phyloP scores from a whole-genome alignment of 2,888 invertebrate genomes.

The Chouioia cunea region DNA sequence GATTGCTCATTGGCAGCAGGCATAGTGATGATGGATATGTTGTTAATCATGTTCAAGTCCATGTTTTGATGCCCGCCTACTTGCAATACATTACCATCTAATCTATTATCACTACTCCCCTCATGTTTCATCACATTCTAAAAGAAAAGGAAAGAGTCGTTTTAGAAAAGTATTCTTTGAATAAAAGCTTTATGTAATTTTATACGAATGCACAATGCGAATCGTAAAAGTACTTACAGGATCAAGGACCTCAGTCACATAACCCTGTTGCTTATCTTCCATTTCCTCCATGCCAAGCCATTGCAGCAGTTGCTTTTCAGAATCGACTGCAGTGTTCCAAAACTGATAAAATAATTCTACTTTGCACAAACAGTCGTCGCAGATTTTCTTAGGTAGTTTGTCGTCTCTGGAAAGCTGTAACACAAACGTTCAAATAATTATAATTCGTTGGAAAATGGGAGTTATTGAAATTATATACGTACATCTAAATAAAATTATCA shows the following conservation, averaged over 20 bases:
- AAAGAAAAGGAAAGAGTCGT: constrained; percentile 24
- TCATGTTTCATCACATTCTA: constrained; percentile 65
- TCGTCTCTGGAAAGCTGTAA: constrained; percentile 77
- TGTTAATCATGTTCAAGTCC: constrained; percentile 64
- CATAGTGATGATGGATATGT: constrained; percentile 60
- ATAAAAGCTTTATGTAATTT: not conserved
- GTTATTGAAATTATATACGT: too few species aligned
- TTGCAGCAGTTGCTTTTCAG: constrained; percentile 74
- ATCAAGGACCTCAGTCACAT: constrained; percentile 60
- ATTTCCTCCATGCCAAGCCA: constrained; percentile 62
- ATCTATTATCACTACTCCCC: constrained; percentile 61
- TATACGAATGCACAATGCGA: not conserved
- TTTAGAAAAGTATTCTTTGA: constrained; percentile 3
- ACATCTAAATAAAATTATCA: constrained; percentile 19
- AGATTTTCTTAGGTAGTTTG: constrained; percentile 79
- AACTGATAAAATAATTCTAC: constrained; percentile 80
- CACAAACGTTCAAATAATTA: constrained; percentile 26
- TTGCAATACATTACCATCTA: constrained; percentile 63
- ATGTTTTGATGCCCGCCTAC: constrained; percentile 61
- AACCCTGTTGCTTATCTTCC: constrained; percentile 63
- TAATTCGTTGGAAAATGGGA: too few species aligned
- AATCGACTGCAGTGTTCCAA: constrained; percentile 77
- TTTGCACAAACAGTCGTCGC: constrained; percentile 79
- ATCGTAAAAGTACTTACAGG: constrained; percentile 54
- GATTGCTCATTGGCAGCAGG: constrained; percentile 60